These are phyloP conservation scores for Danionella dracula DNA, from an alignment of 2,797 vertebrate species.

Conservation along the genomic window DNA sequence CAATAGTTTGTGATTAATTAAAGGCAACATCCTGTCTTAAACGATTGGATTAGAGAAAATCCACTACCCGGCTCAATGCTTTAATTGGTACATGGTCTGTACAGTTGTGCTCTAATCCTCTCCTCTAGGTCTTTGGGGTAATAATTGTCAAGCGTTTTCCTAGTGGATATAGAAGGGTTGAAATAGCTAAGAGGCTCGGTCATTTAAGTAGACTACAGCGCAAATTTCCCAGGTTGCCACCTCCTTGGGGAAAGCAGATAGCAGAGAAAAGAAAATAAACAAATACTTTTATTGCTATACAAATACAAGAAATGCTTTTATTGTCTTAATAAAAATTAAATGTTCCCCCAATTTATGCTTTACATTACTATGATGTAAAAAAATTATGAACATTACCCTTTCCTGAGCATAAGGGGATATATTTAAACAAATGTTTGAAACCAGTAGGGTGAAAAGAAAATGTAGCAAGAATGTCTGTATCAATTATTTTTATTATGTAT, in stretches of 20 bases:
- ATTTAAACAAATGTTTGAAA: no score
- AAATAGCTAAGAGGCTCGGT: background rate
- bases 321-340: no score
- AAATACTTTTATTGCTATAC: no score
- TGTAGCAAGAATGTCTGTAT: no score
- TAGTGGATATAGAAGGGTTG: background rate
- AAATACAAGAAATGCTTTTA: no score
- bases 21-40: constrained; percentile 22
- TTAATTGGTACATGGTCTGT: constrained; percentile 16
- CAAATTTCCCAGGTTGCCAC: background rate
- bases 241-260: background rate
- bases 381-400: no score
- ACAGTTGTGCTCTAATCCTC: constrained; percentile 24
- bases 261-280: no score
- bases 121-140: background rate
- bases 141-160: background rate
- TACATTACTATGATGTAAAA: no score
- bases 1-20: constrained; percentile 18
- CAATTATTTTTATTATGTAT: no score
- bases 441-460: no score
- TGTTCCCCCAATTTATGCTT: no score
- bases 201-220: background rate
- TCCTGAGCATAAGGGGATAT: no score
- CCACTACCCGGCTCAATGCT: constrained; percentile 7
- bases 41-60: constrained; percentile 23